Evolutionary conservation across 2,113 vertebrate genomes (phyloP).

Genomic region (Papio anubis): DNA sequence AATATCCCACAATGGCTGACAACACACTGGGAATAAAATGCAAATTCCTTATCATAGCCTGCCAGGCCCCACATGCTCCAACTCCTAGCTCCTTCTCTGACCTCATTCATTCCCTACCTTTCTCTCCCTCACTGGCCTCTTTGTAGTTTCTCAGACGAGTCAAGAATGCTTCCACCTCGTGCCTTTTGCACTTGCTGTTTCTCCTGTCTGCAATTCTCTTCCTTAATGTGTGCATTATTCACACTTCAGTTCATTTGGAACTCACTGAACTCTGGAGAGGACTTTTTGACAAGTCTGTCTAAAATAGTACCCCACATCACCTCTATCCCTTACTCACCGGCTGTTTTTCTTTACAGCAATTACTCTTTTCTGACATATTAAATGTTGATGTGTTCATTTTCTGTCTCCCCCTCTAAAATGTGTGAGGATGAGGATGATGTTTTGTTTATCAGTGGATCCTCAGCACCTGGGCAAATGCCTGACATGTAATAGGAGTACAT

Average conservation of each 20-base stretch:
- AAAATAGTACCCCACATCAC: neutral
- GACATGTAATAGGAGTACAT: neutral
- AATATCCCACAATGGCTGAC: neutral
- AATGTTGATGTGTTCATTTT: neutral
- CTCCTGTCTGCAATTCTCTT: neutral
- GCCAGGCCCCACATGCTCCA: neutral
- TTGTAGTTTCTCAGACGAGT: neutral
- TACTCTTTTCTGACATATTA: neutral
- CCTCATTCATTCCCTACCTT: neutral
- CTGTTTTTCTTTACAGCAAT: neutral
- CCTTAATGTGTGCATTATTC: neutral
- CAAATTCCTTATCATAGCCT: neutral
- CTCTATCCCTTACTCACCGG: neutral
- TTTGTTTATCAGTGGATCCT: neutral
- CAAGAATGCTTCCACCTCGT: neutral
- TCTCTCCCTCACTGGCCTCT: neutral
- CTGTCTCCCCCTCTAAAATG: neutral
- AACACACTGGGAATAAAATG: neutral
- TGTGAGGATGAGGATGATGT: neutral
- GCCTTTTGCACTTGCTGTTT: neutral
- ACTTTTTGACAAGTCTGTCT: neutral
- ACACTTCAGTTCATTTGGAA: neutral
- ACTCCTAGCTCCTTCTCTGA: neutral
- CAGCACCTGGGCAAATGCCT: neutral
- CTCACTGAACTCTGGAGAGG: neutral